Evolutionary conservation across 1,140 invertebrate species (phyloP), one percentile per base, ranked within the genome.

Genomic region (Drosophila bocqueti): DNA sequence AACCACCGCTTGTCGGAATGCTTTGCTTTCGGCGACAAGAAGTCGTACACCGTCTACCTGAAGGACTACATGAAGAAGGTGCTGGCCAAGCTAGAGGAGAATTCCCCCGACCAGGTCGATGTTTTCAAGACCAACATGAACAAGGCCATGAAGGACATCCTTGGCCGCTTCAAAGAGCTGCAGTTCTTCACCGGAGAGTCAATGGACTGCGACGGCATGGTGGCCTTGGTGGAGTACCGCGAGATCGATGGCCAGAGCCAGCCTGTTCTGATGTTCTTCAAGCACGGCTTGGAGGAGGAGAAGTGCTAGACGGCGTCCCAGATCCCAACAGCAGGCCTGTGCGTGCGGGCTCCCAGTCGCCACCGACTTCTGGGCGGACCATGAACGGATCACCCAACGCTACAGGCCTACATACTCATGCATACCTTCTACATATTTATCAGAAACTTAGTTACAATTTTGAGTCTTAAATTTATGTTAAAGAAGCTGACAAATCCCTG

Each of bases 1-100:
- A 99, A 99, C 93, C 97, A 99, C 91, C 95, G 97, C 93, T 95
- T 99, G 43, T 93, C 94, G 67, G 98, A 99, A 94, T 97, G 96
- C 36, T 98, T 94, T 93, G 97, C 96, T 57, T 98, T 98, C 85
- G 94, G 94, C 64, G 97, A 97, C 93, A 98, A 98, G 91, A 98
- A 98, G 93, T 96, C 96, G 26, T 99, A 97, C 93, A 98, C 97
- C 76, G 92, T 95, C 55, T 99, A 99, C 94, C 95, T 99, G 77
- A 99, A 99, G 93, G 97, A 97, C 80, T 99, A 98, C 93, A 99
- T 99, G 97, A 99, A 99, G 94, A 97, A 97, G 96, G 97, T 98
- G 86, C 95, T 97, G 74, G 95, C 95, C 73, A 97, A 96, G 93
- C 94, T 98, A 79, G 95, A 97, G 94, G 96, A 97, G 92, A 96